A percentile compares a stretch with the other conserved stretches of the same genome.
Evolutionary conservation across 53 echinoderm and acorn worm genomes (phyloP).

Genomic region (Holothuria scabra): DNA sequence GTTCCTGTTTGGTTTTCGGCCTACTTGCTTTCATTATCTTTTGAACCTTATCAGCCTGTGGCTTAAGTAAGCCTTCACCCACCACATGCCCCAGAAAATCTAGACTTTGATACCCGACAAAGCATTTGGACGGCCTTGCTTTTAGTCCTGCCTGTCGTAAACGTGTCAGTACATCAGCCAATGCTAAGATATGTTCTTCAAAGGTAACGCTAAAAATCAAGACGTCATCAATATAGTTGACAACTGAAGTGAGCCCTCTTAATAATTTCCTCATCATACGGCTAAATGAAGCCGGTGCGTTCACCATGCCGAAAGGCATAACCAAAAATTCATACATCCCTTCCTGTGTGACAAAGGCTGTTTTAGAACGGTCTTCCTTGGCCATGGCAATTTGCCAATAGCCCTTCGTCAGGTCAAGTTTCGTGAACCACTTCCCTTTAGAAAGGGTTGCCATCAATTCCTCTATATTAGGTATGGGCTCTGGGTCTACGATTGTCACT

Average conservation of each 20-base stretch:
- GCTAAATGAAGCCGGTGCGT: conserved; percentile 57
- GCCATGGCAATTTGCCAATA: conserved; percentile 74
- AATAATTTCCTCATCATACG: conserved; percentile 62
- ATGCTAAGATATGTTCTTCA: conserved; percentile 37
- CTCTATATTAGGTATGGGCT: conserved; percentile 64
- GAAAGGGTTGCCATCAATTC: conserved; percentile 43
- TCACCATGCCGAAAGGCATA: conserved; percentile 64
- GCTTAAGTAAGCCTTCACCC: conserved; percentile 49
- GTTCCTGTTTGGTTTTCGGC: conserved; percentile 60
- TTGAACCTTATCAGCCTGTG: conserved; percentile 41
- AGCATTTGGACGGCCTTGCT: conserved; percentile 66
- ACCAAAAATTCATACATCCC: conserved; percentile 63
- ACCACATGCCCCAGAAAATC: conserved; percentile 67
- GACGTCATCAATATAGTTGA: conserved; percentile 70
- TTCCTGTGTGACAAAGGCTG: conserved; percentile 56
- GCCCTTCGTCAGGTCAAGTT: conserved; percentile 65
- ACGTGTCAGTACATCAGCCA: conserved; percentile 41
- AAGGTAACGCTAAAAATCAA: conserved; percentile 61
- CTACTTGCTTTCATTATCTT: conserved; percentile 17
- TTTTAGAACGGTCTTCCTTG: conserved; percentile 47
- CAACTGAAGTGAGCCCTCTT: conserved; percentile 37
- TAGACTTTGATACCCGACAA: conserved; percentile 48
- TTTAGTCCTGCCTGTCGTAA: conserved; percentile 56
- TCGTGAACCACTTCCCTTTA: conserved; percentile 47
- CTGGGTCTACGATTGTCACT: conserved; percentile 58